Evolutionary conservation across 1,140 invertebrate genomes (phyloP), one percentile per base, ranked within the genome.

Genomic region (Pristionchus pacificus): DNA sequence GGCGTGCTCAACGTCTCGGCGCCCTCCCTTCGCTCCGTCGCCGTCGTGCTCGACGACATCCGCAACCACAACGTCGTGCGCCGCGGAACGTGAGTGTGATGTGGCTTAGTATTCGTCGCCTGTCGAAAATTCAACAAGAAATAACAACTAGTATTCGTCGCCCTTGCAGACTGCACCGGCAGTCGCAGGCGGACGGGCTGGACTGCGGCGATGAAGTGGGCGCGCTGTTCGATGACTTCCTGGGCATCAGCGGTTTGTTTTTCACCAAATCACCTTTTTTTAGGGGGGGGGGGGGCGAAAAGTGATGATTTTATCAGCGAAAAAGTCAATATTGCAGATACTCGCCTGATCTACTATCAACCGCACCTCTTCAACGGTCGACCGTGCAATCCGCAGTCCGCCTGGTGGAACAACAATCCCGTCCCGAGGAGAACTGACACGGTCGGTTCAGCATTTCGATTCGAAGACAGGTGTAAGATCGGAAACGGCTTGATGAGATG

Each of bases 381-480:
- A 19, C 15, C 67, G 25, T 67, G 70, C 29, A 29, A 29, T 57
- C 30, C 55, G 14, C 38, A 74, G 33, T 59, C 13, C 15, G 59
- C 25, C 59, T 60, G 67, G 67, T 69, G 67, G 67, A 66, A n/a
- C n/a, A 49, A 68, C 30, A 73, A 68, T 27, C 60, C 65, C 1
- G 71, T 73, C 28, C 71, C 71, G 10, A 65, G 63, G 27, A 63
- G 71, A 38, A 69, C n/a, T 2, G 71, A 73, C 32, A 66, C 67
- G 33, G 71, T 73, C 1, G 15, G 38, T n/a, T n/a, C n/a, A n/a
- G n/a, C n/a, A n/a, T n/a, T n/a, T n/a, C n/a, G n/a, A n/a, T n/a
- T n/a, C n/a, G n/a, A n/a, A n/a, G n/a, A n/a, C n/a, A n/a, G n/a
- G n/a, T n/a, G n/a, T n/a, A n/a, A n/a, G n/a, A n/a, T n/a, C n/a